Evolutionary conservation across 2,113 vertebrate species (phyloP).

Genomic region (Nanorana parkeri): DNA sequence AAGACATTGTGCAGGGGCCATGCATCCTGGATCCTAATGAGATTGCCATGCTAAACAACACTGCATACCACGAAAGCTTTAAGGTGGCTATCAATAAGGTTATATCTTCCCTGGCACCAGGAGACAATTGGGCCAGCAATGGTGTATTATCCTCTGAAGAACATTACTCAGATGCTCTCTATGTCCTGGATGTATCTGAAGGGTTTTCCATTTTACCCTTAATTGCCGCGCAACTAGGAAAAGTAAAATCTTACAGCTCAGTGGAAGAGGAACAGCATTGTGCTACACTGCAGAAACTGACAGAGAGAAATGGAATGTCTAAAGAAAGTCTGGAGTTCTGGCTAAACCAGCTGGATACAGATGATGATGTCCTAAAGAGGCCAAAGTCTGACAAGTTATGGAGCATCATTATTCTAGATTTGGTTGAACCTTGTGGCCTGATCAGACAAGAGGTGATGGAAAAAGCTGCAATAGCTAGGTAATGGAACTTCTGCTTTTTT

Average conservation of each 20-base stretch:
- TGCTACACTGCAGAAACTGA: conserved; percentile 77
- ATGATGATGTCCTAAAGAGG: conserved; percentile 83
- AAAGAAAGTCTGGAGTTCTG: conserved; percentile 88
- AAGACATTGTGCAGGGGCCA: conserved; percentile 61
- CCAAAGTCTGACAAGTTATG: conserved; percentile 90
- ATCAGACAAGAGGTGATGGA: conserved; percentile 96
- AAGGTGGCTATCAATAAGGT: conserved; percentile 81
- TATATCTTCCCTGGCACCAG: conserved; percentile 70
- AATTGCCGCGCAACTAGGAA: conserved; percentile 83
- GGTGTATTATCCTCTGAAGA: conserved; percentile 26
- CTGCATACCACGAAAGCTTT: conserved; percentile 83
- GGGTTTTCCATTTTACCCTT: conserved; percentile 93
- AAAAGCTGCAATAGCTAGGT: conserved; percentile 95
- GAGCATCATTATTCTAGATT: conserved; percentile 95
- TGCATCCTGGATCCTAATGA: conserved; percentile 89
- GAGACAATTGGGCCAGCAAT: conserved; percentile 60
- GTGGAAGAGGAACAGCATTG: conserved; percentile 92
- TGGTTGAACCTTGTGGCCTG: conserved; percentile 92
- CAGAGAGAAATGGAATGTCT: conserved; percentile 78
- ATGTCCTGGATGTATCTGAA: conserved; percentile 92
- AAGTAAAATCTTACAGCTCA: conserved; percentile 90
- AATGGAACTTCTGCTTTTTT: conserved; percentile 12
- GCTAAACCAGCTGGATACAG: conserved; percentile 87
- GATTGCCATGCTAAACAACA: conserved; percentile 89
- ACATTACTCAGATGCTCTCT: conserved; percentile 71